phyloP scores from a whole-genome alignment of 2,797 vertebrate species.

The Microctenopoma steveboyesi region DNA sequence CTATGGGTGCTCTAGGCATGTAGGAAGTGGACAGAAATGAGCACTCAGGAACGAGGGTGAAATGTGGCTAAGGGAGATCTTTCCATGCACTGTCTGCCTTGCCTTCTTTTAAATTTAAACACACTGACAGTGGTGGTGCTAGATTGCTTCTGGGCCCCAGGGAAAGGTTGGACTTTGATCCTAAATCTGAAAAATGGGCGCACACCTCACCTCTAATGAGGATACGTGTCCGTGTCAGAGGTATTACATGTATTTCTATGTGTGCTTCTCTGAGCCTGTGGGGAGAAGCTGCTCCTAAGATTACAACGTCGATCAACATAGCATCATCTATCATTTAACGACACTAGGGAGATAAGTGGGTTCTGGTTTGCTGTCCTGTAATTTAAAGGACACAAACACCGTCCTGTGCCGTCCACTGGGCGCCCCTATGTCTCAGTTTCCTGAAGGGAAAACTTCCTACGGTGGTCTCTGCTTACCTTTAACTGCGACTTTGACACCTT shows the following conservation, averaged over 20 bases:
- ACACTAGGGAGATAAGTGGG: neutral
- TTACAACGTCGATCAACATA: neutral
- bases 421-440: slow-evolving; percentile 36
- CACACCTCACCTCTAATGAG: neutral
- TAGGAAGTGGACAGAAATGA: slow-evolving; percentile 59
- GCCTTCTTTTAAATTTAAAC: neutral
- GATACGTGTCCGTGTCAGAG: neutral
- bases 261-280: neutral
- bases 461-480: slow-evolving; percentile 84
- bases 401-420: neutral
- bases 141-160: neutral
- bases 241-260: slow-evolving; percentile 11
- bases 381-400: neutral
- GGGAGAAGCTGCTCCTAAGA: neutral
- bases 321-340: neutral
- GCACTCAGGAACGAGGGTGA: neutral
- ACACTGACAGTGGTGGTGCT: neutral
- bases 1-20: slow-evolving; percentile 55
- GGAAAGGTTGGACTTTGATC: slow-evolving; percentile 60
- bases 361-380: neutral
- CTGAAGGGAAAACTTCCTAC: slow-evolving; percentile 5
- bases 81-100: neutral
- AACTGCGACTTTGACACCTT: slow-evolving; percentile 98
- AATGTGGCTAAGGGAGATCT: neutral
- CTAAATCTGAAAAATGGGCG: neutral